Conservation (phyloP, 2,113 vertebrate species). For the Pterophyllum scalare region DNA sequence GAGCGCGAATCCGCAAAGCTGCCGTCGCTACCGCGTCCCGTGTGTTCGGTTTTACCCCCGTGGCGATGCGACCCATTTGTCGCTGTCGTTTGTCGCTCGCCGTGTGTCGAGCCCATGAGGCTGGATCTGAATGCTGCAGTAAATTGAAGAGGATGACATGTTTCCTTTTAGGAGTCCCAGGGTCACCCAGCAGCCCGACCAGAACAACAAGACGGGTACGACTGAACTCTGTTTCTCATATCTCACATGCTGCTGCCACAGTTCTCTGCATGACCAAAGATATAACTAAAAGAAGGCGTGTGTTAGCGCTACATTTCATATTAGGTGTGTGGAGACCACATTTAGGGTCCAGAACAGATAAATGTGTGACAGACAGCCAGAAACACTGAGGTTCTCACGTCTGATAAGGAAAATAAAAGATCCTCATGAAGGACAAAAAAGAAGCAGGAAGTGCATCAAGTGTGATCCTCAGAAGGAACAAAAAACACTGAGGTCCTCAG, state of each 20-base stretch:
- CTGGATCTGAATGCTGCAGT: not conserved
- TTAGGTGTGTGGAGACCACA: not conserved
- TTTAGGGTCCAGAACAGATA: not conserved
- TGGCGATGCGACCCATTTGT: no score
- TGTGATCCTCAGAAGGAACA: not conserved
- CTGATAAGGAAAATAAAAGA: not conserved
- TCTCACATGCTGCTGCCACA: not conserved
- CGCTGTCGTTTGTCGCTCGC: no score
- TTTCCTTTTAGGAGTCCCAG: conserved; percentile 20
- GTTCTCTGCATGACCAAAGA: not conserved
- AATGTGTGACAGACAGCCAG: not conserved
- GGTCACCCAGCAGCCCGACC: conserved; percentile 14
- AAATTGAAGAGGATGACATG: not conserved
- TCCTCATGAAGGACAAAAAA: accelerated
- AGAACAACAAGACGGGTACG: conserved; percentile 31
- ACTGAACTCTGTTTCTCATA: not conserved
- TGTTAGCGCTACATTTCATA: accelerated
- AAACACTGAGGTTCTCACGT: not conserved
- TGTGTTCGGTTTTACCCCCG: no score
- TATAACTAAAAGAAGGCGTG: accelerated
- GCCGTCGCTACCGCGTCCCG: no score
- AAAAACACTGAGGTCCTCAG: no score
- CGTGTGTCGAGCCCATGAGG: no score
- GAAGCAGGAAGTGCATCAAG: not conserved
- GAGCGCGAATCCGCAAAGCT: no score